Percentiles rank a stretch among this genome's conserved stretches.
These are phyloP conservation scores for Sycophila texana DNA, from an alignment of 2,888 invertebrate species.

Conservation along the genomic window DNA sequence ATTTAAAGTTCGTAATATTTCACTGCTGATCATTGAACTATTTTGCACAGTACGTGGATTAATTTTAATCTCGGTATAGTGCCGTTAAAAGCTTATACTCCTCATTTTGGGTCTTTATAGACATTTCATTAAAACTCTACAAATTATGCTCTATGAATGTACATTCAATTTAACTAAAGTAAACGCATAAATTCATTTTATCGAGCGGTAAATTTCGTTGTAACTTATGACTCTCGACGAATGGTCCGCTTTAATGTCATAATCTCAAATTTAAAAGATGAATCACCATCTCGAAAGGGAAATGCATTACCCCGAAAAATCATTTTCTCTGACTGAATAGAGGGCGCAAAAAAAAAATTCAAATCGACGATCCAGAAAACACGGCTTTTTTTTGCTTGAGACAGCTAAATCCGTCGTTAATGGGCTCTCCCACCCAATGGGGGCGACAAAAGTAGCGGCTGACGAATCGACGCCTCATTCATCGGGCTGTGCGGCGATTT, in stretches of 20 bases:
- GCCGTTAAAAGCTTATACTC: too few relatives aligned
- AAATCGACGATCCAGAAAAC: slow-evolving; percentile 29
- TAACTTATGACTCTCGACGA: background rate
- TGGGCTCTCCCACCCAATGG: background rate
- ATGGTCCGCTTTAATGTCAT: background rate
- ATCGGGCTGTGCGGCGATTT: slow-evolving; percentile 28
- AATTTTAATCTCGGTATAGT: too few relatives aligned
- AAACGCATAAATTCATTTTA: background rate
- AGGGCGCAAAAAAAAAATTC: slow-evolving; percentile 26
- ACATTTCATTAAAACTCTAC: too few relatives aligned
- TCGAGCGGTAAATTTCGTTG: background rate
- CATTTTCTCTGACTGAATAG: slow-evolving; percentile 37
- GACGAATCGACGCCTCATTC: slow-evolving; percentile 35
- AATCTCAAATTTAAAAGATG: too few relatives aligned
- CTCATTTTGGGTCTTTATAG: too few relatives aligned
- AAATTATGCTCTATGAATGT: too few relatives aligned
- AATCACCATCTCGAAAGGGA: background rate
- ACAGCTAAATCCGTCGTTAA: slow-evolving; percentile 43
- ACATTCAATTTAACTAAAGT: too few relatives aligned
- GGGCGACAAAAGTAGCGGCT: slow-evolving; percentile 2
- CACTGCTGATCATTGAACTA: too few relatives aligned
- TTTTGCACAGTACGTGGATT: too few relatives aligned
- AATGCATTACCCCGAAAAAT: slow-evolving; percentile 21
- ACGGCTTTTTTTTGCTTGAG: slow-evolving; percentile 32
- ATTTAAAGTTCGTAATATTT: too few relatives aligned